Base-by-base conservation (phyloP, 1,140 invertebrate genomes). In the Phymorhynchus buccinoides region DNA sequence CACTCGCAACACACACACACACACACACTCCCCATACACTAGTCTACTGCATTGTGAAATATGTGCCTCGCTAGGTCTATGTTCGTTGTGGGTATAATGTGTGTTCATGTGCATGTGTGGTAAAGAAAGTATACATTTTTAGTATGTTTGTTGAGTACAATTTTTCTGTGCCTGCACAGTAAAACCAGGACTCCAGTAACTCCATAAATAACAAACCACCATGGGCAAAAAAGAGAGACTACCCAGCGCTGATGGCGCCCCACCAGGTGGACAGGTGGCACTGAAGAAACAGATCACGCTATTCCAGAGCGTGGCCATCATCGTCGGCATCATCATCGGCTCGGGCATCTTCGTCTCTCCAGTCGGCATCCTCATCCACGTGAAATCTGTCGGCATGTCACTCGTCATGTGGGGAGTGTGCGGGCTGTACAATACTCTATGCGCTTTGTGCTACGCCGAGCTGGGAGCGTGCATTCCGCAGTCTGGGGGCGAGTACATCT, bases 341-440 rank as follows among this genome's bases (percentile, higher is more conserved):
- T 97, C 97, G 2, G 97, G 97, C 52, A 98, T 99, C 91, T 99
- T 99, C 93, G 96, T 99, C 3, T 98, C 98, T 3, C 98, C 98
- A 0, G 97, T 97, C 90, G 97, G 98, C 85, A 96, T 97, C 7
- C 92, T 98, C 3, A 92, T 95, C 88, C 95, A 96, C 91, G 96
- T 97, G 1, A 96, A 96, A 44, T 97, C 97, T 0, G 95, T 97
- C 0, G 97, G 95, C 16, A 93, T 97, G 85, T 96, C 96, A 88
- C 93, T 98, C 1, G 92, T 97, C 14, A 94, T 98, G 82, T 98
- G 97, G 97, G 94, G 94, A 4, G 91, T 95, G 1, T 97, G 96
- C 89, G 97, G 97, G 77, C 85, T 96, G 1, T 94, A 98, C 73
- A 97, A 97, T 12, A 94, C 97, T 85, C 93, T 97, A 87, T 96